Conservation (phyloP, 2,888 invertebrate species). For the Pterostichus niger region DNA sequence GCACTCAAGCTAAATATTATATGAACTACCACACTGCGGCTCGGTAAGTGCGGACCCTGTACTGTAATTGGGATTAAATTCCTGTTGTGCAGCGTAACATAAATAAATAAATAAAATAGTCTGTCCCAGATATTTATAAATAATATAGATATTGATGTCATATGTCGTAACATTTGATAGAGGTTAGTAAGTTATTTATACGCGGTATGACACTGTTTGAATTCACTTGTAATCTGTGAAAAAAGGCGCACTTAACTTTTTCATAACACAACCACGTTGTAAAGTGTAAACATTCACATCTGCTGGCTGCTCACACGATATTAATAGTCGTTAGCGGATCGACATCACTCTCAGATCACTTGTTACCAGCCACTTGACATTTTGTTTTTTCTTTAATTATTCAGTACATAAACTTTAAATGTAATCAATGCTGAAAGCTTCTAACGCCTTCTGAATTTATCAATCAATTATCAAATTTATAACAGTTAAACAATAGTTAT, state of each 20-base stretch:
- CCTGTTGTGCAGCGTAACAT: no score
- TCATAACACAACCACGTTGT: conserved; percentile 2
- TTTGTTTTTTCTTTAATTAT: background rate
- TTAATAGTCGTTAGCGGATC: conserved; percentile 46
- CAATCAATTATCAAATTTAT: no score
- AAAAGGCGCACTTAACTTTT: conserved; percentile 37
- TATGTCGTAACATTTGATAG: conserved; percentile 1
- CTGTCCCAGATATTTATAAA: no score
- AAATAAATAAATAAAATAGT: no score
- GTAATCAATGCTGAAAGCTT: no score
- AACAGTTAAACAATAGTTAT: no score
- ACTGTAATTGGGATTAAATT: no score
- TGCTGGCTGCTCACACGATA: conserved; percentile 30
- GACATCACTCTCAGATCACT: conserved; percentile 9
- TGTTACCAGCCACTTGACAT: conserved; percentile 31
- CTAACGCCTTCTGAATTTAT: no score
- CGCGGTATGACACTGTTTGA: conserved; percentile 1
- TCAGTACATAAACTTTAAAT: no score
- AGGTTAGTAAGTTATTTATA: conserved; percentile 1
- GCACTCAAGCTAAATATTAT: no score
- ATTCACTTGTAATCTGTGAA: background rate
- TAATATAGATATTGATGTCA: background rate
- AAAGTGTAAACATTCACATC: conserved; percentile 31
- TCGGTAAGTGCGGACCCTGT: no score
- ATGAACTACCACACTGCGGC: no score